Conservation (phyloP, 2,797 vertebrate genomes). For the Crypturellus tataupa region DNA sequence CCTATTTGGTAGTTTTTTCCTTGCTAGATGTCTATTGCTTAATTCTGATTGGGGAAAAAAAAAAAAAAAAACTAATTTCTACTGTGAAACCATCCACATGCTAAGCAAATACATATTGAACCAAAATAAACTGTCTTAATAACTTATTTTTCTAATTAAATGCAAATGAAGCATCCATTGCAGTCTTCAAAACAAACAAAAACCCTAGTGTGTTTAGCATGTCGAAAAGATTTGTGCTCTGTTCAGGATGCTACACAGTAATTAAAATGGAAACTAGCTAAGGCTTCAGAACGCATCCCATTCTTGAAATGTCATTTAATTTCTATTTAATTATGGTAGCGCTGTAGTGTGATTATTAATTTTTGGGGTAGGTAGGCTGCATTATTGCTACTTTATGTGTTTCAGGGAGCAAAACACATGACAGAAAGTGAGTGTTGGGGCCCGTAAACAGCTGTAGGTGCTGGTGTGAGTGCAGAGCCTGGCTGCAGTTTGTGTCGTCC, state of each 20-base stretch:
- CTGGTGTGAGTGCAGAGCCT: not conserved
- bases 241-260: conserved; percentile 7
- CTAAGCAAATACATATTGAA: conserved; percentile 5
- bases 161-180: conserved; percentile 33
- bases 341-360: not conserved
- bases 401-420: not conserved
- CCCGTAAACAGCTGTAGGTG: not conserved
- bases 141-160: conserved; percentile 60
- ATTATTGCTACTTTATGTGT: not conserved
- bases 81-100: not conserved
- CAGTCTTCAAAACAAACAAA: conserved; percentile 53
- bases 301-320: conserved; percentile 36
- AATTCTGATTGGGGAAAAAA: not conserved
- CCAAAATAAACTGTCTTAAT: conserved; percentile 42
- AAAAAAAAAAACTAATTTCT: not conserved
- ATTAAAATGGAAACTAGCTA: conserved; percentile 53
- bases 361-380: conserved; percentile 4
- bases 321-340: conserved; percentile 26
- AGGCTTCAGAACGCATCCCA: conserved; percentile 11
- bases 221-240: conserved; percentile 59
- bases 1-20: not conserved
- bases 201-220: conserved; percentile 9
- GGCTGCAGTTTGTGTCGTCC: not conserved
- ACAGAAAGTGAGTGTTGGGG: not conserved
- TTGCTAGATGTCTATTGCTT: not conserved